phyloP scores from a whole-genome alignment of 92 coral and sea anemone species.

The Pocillopora grandis region DNA sequence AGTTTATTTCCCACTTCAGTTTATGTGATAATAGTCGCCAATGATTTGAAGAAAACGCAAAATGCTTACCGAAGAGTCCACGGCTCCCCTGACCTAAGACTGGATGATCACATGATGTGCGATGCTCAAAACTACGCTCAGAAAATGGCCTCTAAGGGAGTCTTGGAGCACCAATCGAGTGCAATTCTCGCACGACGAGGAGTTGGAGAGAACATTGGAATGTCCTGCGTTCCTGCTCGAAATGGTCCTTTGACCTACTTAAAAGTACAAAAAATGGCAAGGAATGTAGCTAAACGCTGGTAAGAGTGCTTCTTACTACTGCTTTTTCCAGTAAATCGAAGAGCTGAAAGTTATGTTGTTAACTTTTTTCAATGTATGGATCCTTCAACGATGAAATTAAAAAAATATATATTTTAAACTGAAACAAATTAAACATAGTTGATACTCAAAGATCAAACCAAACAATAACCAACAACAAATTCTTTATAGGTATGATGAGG shows the following conservation, averaged over 20 bases:
- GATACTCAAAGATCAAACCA: no score
- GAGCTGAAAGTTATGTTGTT: background rate
- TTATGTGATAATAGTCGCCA: constrained; percentile 17
- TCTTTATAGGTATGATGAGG: constrained; percentile 81
- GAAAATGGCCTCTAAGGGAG: constrained; percentile 50
- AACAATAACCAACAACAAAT: no score
- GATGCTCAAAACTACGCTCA: constrained; percentile 76
- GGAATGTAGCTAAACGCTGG: constrained; percentile 74
- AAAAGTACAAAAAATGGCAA: constrained; percentile 45
- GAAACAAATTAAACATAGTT: no score
- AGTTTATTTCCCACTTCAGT: background rate
- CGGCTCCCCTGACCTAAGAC: constrained; percentile 59
- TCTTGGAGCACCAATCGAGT: constrained; percentile 66
- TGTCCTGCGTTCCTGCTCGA: constrained; percentile 67
- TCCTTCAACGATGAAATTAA: background rate
- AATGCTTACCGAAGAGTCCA: constrained; percentile 75
- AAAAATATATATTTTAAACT: no score
- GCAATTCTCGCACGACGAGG: constrained; percentile 47
- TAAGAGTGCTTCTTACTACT: constrained; percentile 22
- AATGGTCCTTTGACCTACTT: constrained; percentile 12
- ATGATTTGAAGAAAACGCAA: constrained; percentile 61
- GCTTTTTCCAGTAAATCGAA: no score
- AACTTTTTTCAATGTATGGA: background rate
- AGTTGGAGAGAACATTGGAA: constrained; percentile 84
- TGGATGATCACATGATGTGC: constrained; percentile 63